Percentiles rank a stretch among this genome's conserved stretches.
Conservation (phyloP, 1,140 invertebrate genomes). For the Proctacanthus coquilletti region DNA sequence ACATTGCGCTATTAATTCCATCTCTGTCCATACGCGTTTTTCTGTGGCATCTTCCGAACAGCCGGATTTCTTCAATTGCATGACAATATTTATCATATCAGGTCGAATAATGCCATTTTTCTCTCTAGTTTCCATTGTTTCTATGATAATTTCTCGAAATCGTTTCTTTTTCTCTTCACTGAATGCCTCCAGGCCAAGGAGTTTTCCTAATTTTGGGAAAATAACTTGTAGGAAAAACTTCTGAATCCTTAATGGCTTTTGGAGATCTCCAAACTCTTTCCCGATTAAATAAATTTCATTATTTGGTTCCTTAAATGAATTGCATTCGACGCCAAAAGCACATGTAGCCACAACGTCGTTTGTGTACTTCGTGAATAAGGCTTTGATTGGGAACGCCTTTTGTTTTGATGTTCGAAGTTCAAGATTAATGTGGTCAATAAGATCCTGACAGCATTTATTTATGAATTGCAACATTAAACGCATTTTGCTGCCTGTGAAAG, state of each 20-base stretch:
- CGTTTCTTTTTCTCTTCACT: too few species aligned
- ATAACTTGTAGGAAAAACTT: too few species aligned
- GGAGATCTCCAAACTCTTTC: slow-evolving; percentile 17
- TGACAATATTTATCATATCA: slow-evolving; percentile 38
- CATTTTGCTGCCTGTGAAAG: slow-evolving; percentile 33
- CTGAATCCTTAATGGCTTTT: too few species aligned
- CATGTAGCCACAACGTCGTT: slow-evolving; percentile 42
- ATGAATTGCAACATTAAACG: slow-evolving; percentile 32
- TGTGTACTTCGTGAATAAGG: slow-evolving; percentile 36
- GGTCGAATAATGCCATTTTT: slow-evolving; percentile 32
- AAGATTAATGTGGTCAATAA: slow-evolving; percentile 16
- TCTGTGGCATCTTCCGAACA: slow-evolving; percentile 6
- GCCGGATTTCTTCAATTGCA: slow-evolving; percentile 31
- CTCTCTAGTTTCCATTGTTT: slow-evolving; percentile 33
- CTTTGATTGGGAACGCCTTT: slow-evolving; percentile 29
- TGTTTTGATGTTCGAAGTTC: slow-evolving; percentile 5
- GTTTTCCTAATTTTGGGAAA: too few species aligned
- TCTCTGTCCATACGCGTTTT: slow-evolving; percentile 33
- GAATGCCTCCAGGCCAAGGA: too few species aligned
- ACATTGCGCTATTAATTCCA: slow-evolving; percentile 45
- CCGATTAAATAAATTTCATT: slow-evolving; percentile 37
- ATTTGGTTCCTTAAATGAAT: slow-evolving; percentile 35
- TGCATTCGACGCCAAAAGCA: slow-evolving; percentile 39
- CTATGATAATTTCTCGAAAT: slow-evolving; percentile 26
- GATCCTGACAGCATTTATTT: slow-evolving; percentile 23